These are phyloP conservation scores for Zosterops hypoxanthus DNA, from an alignment of 2,113 vertebrate genomes.

Conservation along the genomic window DNA sequence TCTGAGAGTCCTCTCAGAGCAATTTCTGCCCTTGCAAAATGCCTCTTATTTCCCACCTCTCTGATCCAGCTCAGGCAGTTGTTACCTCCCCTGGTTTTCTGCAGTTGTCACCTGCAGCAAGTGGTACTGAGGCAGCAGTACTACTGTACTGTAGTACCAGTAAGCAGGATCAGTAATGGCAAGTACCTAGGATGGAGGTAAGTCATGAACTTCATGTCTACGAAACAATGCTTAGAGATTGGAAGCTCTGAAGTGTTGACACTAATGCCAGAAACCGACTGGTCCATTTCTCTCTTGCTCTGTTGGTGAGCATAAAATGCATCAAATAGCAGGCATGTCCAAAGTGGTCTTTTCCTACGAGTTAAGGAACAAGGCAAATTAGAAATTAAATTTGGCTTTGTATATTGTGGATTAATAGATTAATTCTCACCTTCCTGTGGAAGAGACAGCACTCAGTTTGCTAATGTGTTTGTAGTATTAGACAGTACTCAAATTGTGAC, in stretches of 20 bases:
- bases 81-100: background rate
- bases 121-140: background rate
- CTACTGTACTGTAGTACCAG: background rate
- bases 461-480: constrained; percentile 80
- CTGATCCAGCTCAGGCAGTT: background rate
- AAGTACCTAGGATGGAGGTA: background rate
- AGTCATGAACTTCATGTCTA: background rate
- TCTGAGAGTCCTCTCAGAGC: background rate
- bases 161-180: background rate
- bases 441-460: constrained; percentile 76
- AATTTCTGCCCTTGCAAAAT: background rate
- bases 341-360: constrained; percentile 33
- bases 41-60: background rate
- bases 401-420: constrained; percentile 54
- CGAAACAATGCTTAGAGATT: background rate
- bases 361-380: constrained; percentile 48
- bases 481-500: constrained; percentile 73
- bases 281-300: background rate
- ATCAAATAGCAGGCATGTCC: constrained; percentile 15
- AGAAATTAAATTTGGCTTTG: constrained; percentile 58
- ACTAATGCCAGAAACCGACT: background rate
- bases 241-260: background rate
- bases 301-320: background rate
- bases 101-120: background rate
- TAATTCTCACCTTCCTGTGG: constrained; percentile 72